Evolutionary conservation across 2,888 invertebrate genomes (phyloP).

Genomic region (Drosophila affinis): DNA sequence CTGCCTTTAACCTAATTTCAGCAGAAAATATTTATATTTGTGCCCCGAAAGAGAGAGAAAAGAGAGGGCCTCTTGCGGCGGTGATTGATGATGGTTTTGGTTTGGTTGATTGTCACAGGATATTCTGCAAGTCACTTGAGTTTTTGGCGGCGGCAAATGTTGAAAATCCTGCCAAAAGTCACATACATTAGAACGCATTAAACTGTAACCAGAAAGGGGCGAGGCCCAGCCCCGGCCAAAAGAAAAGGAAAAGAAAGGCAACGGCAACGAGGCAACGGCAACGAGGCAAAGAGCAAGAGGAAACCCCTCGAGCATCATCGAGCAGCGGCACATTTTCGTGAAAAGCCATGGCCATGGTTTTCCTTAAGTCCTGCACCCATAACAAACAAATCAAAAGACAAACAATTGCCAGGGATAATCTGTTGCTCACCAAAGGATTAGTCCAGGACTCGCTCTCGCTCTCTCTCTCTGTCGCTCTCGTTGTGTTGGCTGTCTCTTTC

Average conservation of each 20-base stretch:
- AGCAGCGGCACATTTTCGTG: slow-evolving; percentile 27
- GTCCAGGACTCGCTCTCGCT: slow-evolving; percentile 37
- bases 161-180: slow-evolving; percentile 75
- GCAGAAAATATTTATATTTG: slow-evolving; percentile 72
- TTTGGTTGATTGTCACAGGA: slow-evolving; percentile 56
- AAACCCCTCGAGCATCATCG: slow-evolving; percentile 43
- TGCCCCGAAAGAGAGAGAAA: slow-evolving; percentile 33
- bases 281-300: slow-evolving; percentile 6
- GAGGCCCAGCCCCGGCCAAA: slow-evolving; percentile 49
- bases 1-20: slow-evolving; percentile 78
- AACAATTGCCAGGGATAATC: slow-evolving; percentile 81
- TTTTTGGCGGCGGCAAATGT: slow-evolving; percentile 59
- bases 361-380: slow-evolving; percentile 49
- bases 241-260: slow-evolving; percentile 23
- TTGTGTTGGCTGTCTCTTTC: neutral
- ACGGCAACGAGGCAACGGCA: neutral
- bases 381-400: slow-evolving; percentile 76
- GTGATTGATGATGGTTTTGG: slow-evolving; percentile 66
- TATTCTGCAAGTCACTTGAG: slow-evolving; percentile 74
- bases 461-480: neutral
- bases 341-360: slow-evolving; percentile 16
- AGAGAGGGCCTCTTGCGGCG: slow-evolving; percentile 44
- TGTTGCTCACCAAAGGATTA: slow-evolving; percentile 74
- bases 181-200: slow-evolving; percentile 81
- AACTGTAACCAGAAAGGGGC: slow-evolving; percentile 79